A percentile compares a stretch with the other conserved stretches of the same genome.
These are phyloP conservation scores for Drosophila asahinai DNA, from an alignment of 1,140 invertebrate genomes.

Conservation along the genomic window DNA sequence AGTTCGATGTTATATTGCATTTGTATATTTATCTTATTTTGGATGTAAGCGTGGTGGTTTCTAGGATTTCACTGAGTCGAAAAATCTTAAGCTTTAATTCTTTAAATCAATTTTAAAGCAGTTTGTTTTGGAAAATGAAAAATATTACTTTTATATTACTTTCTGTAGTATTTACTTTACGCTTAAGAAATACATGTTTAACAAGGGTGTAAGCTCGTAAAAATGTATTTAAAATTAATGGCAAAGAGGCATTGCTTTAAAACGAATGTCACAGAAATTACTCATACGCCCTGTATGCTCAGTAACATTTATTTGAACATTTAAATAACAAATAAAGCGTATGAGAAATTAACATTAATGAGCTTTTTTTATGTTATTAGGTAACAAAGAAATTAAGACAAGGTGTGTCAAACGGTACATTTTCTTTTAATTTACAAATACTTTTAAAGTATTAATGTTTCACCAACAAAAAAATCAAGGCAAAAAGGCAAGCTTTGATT, in stretches of 20 bases:
- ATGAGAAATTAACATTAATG: background rate
- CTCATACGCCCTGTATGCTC: conserved; percentile 14
- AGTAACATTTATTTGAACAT: background rate
- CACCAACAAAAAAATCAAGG: too few species aligned
- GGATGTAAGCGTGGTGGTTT: conserved; percentile 58
- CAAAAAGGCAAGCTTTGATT: too few species aligned
- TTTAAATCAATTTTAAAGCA: too few species aligned
- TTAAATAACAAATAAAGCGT: background rate
- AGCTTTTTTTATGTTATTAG: background rate
- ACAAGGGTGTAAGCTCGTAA: background rate
- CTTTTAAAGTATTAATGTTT: too few species aligned
- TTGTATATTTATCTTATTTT: conserved; percentile 51
- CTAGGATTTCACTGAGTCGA: conserved; percentile 8
- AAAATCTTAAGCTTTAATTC: conserved; percentile 2
- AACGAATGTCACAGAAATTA: conserved; percentile 1
- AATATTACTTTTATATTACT: background rate
- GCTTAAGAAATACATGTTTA: background rate
- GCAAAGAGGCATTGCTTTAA: background rate
- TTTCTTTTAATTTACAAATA: too few species aligned
- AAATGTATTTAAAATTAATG: background rate
- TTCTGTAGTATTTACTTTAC: background rate
- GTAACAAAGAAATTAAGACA: background rate
- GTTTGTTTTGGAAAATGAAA: background rate
- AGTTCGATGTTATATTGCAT: conserved; percentile 70
- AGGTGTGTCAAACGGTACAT: too few species aligned